Evolutionary conservation across 2,797 vertebrate genomes (phyloP), one percentile per base, ranked within the genome.

Genomic region (Urosaurus nigricauda): DNA sequence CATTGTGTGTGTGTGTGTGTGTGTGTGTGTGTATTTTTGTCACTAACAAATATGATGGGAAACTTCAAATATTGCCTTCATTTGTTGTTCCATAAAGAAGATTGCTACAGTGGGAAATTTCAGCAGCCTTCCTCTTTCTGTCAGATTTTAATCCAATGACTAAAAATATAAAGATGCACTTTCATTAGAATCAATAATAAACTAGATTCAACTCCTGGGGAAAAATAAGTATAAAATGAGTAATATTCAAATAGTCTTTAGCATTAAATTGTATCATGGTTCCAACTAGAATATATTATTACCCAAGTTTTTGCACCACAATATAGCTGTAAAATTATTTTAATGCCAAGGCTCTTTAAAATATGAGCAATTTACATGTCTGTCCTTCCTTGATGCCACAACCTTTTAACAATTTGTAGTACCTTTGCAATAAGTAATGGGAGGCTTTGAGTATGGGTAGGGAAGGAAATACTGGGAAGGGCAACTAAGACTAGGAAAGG

Each of bases 101-200:
- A 53, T 79, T 65, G 58, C 60, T 65, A 1, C 35, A 17, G 56
- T 16, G 51, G 47, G 7, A 12, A 82, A 37, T 37, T 82, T 29
- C 51, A 81, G n/a, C 35, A 65, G 60, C 37, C 4, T 65, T 40
- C 13, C 35, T 81, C 58, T 29, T 37, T 5, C 2, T 56, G 13
- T 70, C 83, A 29, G 35, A 35, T 73, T 84, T 81, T 81, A 40
- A 63, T 81, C n/a, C 35, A 81, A 12, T 63, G 37, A 85, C 29
- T 85, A 43, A 82, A 77, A 63, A 37, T 56, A 84, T 29, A 51
- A 1, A 71, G 53, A 24, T 73, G 47, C 47, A 73, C 32, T 71
- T 84, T 83, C 29, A 83, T 83, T 70, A 51, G 19, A 53, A 12
- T 53, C 24, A 60, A 29, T 47, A 70, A 47, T 77, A 4, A 37